These are phyloP conservation scores for Glareola pratincola DNA, from an alignment of 2,113 vertebrate genomes.

Conservation along the genomic window DNA sequence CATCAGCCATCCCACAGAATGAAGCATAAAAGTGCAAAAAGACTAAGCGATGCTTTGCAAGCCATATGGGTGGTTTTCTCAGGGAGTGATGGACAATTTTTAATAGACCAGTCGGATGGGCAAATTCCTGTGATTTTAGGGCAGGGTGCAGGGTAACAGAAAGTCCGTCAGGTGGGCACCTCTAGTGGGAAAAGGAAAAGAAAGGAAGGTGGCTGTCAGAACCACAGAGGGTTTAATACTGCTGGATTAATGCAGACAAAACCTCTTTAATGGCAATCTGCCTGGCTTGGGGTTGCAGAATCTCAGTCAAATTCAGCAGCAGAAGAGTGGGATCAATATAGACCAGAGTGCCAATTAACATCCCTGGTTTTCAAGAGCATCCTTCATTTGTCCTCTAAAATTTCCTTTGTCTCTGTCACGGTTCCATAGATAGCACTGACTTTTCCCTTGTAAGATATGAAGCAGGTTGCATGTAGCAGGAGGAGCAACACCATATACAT, in stretches of 20 bases:
- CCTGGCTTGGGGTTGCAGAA: not conserved
- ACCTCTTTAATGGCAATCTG: not conserved
- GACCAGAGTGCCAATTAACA: slow-evolving; percentile 9
- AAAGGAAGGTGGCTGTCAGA: not conserved
- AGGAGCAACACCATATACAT: not conserved
- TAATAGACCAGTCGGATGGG: not conserved
- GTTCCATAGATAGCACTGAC: not conserved
- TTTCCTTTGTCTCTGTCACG: slow-evolving; percentile 27
- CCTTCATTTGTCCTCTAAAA: slow-evolving; percentile 27
- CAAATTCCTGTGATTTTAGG: not conserved
- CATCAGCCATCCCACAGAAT: not conserved
- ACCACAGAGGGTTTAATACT: not conserved
- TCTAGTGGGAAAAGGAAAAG: not conserved
- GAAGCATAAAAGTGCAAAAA: slow-evolving; percentile 2
- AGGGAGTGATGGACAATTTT: not conserved
- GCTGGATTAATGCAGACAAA: not conserved
- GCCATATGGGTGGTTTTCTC: not conserved
- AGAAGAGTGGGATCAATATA: slow-evolving; percentile 11
- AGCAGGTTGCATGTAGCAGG: not conserved
- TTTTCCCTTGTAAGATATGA: not conserved
- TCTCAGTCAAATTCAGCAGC: slow-evolving; percentile 1
- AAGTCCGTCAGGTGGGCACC: not conserved
- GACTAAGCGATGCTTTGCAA: not conserved
- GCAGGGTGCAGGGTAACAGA: not conserved
- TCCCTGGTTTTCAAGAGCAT: not conserved